Evolutionary conservation across 2,797 vertebrate genomes (phyloP).

Genomic region (Novumbra hubbsi): DNA sequence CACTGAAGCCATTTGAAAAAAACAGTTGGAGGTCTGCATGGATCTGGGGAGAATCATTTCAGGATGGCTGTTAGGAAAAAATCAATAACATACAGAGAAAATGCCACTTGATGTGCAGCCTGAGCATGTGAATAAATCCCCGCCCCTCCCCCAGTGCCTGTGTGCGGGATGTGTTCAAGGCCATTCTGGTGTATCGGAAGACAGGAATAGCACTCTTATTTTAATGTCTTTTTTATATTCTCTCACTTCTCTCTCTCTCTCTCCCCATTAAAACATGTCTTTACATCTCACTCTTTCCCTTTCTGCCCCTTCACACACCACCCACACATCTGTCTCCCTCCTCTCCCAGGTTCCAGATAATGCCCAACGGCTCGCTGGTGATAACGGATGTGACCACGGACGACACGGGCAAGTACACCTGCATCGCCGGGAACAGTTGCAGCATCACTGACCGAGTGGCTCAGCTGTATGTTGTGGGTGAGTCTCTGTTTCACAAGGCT

Average conservation of each 20-base stretch:
- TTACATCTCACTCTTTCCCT: not conserved
- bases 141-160: not conserved
- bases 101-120: not conserved
- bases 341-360: constrained; percentile 85
- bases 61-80: not conserved
- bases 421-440: constrained; percentile 95
- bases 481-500: constrained; percentile 42
- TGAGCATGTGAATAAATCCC: not conserved
- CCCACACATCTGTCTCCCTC: not conserved
- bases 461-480: constrained; percentile 92
- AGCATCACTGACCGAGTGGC: constrained; percentile 87
- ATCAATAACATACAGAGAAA: too few relatives aligned
- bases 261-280: too few relatives aligned
- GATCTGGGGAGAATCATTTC: not conserved
- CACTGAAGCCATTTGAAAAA: too few relatives aligned
- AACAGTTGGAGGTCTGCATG: too few relatives aligned
- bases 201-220: not conserved
- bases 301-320: not conserved
- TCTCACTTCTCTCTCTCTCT: not conserved
- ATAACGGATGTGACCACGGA: constrained; percentile 87
- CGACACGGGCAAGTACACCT: constrained; percentile 91
- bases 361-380: constrained; percentile 91
- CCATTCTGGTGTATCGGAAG: not conserved
- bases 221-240: not conserved
- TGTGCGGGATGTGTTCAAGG: not conserved